Conservation (phyloP, 2,888 invertebrate genomes). For the Amphiduros pacificus region DNA sequence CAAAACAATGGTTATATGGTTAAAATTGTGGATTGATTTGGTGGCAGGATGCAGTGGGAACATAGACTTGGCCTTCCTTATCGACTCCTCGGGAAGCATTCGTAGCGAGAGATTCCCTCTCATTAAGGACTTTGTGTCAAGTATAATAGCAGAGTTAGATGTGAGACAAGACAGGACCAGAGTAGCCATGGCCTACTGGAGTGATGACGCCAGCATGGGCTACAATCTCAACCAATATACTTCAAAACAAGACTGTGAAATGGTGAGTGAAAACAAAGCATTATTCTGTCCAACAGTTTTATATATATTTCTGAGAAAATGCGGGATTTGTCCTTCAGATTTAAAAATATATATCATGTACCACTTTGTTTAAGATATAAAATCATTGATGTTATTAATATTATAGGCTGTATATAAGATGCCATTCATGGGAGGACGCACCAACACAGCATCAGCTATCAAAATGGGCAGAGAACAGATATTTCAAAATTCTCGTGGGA, state of each 20-base stretch:
- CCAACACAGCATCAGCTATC: slow-evolving; percentile 14
- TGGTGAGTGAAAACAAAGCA: slow-evolving; percentile 1
- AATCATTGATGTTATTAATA: not conserved
- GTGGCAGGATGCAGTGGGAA: slow-evolving; percentile 11
- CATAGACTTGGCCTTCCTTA: slow-evolving; percentile 14
- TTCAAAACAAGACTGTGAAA: not conserved
- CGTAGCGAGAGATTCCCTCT: slow-evolving; percentile 15
- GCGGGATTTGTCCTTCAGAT: too few relatives aligned
- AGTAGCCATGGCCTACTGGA: slow-evolving; percentile 30
- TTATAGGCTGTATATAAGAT: slow-evolving; percentile 10
- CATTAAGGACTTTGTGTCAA: slow-evolving; percentile 26
- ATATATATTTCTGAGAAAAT: too few relatives aligned
- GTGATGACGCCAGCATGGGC: slow-evolving; percentile 18
- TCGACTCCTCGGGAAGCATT: slow-evolving; percentile 22
- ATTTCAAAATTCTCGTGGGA: not conserved
- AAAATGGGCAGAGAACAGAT: not conserved
- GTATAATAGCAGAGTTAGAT: slow-evolving; percentile 25
- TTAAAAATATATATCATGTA: too few relatives aligned
- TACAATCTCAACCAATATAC: slow-evolving; percentile 4
- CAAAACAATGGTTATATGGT: not conserved
- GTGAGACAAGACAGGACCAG: slow-evolving; percentile 18
- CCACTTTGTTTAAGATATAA: too few relatives aligned
- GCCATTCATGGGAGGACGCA: slow-evolving; percentile 14
- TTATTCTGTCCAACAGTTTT: too few relatives aligned
- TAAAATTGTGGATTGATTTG: too few relatives aligned